Base-by-base conservation (phyloP, 2,113 vertebrate genomes). In the Rhinogobius similis region DNA sequence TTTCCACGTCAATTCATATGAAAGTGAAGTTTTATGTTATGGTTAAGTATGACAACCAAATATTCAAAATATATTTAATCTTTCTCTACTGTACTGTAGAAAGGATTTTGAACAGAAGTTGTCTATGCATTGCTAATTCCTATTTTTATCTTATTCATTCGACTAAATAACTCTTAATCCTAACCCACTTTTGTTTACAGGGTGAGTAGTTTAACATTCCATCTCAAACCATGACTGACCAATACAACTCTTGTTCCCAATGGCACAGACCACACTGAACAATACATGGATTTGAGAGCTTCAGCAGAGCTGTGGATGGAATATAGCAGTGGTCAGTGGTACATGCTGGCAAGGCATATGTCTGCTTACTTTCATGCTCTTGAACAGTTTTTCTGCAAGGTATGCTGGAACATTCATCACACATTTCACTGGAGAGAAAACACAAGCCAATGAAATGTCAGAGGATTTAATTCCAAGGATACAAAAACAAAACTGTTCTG, bases 311-410 rank as follows among this genome's bases (percentile, higher is more conserved):
- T 62, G 0, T 63, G 27, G 21, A 16, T n/a, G 21, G 68, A 16
- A 16, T 71, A 67, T 36, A 7, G 9, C 21, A 27, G 18, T 26
- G 4, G 11, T 50, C 20, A n/a, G 43, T 55, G 52, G 2, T n/a
- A 14, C 12, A 55, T 16, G 5, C 13, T 27, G 53, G n/a, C n/a
- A n/a, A n/a, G n/a, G n/a, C n/a, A n/a, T n/a, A 16, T 7, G 26
- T 56, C 16, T 29, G 21, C 74, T 82, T 78, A 94, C 93, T 91
- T 90, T 93, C 89, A 94, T 92, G 77, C 88, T 87, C 77, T 91
- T 85, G 71, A 81, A 81, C 44, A 94, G 87, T 56, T 50, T 82
- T 84, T 93, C 92, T 18, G 93, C 93, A 0, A 94, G 36, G 77
- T 91, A 94, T 3, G 79, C 82, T 3, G 93, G 92, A 12, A 82